Percentiles rank a stretch among this genome's conserved stretches.
phyloP scores from a whole-genome alignment of 1,140 invertebrate genomes.

The Sarcophaga bullata region DNA sequence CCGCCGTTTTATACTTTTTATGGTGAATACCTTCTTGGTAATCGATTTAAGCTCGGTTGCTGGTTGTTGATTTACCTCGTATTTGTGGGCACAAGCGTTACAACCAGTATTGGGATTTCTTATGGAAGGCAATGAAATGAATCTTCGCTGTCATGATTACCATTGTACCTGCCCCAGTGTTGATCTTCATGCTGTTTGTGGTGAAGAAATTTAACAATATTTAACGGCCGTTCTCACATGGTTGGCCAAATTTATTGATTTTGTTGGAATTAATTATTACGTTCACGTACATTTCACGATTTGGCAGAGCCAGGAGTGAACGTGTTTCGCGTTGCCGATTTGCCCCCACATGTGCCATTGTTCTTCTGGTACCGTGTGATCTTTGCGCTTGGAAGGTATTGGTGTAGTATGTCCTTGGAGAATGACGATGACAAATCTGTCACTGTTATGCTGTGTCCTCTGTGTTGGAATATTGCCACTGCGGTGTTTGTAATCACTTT shows the following conservation, averaged over 20 bases:
- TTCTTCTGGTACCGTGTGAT: slow-evolving; percentile 94
- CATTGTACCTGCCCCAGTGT: slow-evolving; percentile 75
- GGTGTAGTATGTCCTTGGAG: slow-evolving; percentile 93
- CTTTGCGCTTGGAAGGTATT: slow-evolving; percentile 90
- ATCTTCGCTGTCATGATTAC: slow-evolving; percentile 79
- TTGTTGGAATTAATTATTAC: slow-evolving; percentile 81
- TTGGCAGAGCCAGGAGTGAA: slow-evolving; percentile 71
- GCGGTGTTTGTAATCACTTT: slow-evolving; percentile 81
- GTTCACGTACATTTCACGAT: slow-evolving; percentile 86
- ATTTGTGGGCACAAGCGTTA: slow-evolving; percentile 90
- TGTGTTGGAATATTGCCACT: slow-evolving; percentile 89
- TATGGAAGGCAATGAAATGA: slow-evolving; percentile 67
- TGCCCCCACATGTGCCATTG: slow-evolving; percentile 74
- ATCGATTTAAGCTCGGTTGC: slow-evolving; percentile 95
- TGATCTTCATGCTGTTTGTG: slow-evolving; percentile 80
- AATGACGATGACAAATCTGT: slow-evolving; percentile 92
- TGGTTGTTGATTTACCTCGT: slow-evolving; percentile 98
- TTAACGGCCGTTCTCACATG: slow-evolving; percentile 88
- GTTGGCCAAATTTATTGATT: slow-evolving; percentile 85
- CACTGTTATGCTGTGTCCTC: slow-evolving; percentile 86
- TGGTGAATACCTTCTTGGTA: slow-evolving; percentile 88
- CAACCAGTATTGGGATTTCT: slow-evolving; percentile 80
- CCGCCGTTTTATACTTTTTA: slow-evolving; percentile 80
- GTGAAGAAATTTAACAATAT: slow-evolving; percentile 87
- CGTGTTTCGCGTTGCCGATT: slow-evolving; percentile 70